phyloP scores from a whole-genome alignment of 2,113 vertebrate genomes.

The Entomyzon cyanotis region DNA sequence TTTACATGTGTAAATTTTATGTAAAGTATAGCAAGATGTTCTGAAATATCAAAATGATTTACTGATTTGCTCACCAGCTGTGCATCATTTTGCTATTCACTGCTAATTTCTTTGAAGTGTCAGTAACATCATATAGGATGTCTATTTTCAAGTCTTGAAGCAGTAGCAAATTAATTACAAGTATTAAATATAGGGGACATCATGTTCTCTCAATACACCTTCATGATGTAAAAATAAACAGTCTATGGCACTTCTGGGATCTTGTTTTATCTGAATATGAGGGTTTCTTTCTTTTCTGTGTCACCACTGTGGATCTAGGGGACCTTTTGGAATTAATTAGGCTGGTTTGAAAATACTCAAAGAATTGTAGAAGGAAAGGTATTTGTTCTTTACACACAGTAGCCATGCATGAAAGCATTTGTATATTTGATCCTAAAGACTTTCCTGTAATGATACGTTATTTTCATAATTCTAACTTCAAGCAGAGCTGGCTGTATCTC shows the following conservation, averaged over 20 bases:
- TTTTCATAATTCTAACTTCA: not conserved
- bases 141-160: not conserved
- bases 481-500: not conserved
- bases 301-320: not conserved
- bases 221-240: not conserved
- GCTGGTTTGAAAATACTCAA: not conserved
- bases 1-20: not conserved
- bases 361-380: not conserved
- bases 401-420: not conserved
- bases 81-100: not conserved
- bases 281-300: not conserved
- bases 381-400: not conserved
- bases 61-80: not conserved
- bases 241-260: not conserved
- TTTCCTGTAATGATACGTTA: not conserved
- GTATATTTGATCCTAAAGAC: not conserved
- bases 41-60: not conserved
- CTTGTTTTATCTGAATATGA: not conserved
- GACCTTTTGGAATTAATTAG: not conserved
- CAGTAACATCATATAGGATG: not conserved
- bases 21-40: not conserved
- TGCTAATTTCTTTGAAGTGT: not conserved
- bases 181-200: not conserved
- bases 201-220: not conserved
- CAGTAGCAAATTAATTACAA: not conserved